phyloP scores from a whole-genome alignment of 2,888 invertebrate genomes.

The Creontiades dilutus region DNA sequence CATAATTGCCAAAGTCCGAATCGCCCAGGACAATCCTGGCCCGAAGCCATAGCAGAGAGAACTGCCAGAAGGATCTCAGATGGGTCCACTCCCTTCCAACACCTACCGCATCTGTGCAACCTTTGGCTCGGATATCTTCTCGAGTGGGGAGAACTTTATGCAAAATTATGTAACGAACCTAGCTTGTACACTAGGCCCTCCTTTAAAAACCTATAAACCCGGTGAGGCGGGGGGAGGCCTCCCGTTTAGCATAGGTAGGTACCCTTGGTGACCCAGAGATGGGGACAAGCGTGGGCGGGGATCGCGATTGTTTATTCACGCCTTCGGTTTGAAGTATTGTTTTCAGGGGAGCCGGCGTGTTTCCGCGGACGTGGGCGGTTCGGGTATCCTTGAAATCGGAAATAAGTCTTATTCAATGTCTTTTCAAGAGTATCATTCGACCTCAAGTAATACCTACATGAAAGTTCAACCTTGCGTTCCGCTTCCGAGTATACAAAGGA shows the following conservation, averaged over 20 bases:
- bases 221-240: not conserved
- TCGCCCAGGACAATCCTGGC: not conserved
- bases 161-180: slow-evolving; percentile 68
- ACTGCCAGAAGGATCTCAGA: slow-evolving; percentile 36
- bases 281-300: slow-evolving; percentile 29
- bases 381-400: slow-evolving; percentile 13
- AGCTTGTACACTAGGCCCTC: slow-evolving; percentile 59
- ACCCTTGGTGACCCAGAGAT: slow-evolving; percentile 46
- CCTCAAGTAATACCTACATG: not conserved
- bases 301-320: slow-evolving; percentile 48
- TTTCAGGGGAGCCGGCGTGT: slow-evolving; percentile 16
- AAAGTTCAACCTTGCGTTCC: too few relatives aligned
- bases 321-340: slow-evolving; percentile 33
- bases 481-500: too few relatives aligned
- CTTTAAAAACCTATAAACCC: slow-evolving; percentile 18
- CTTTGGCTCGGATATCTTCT: slow-evolving; percentile 19
- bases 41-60: slow-evolving; percentile 58
- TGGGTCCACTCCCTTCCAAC: slow-evolving; percentile 66
- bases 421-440: not conserved
- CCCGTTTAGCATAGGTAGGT: slow-evolving; percentile 28
- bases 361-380: slow-evolving; percentile 19
- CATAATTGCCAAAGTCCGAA: slow-evolving; percentile 50
- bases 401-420: slow-evolving; percentile 15
- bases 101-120: slow-evolving; percentile 47
- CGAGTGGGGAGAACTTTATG: slow-evolving; percentile 69